phyloP scores from a whole-genome alignment of 2,113 vertebrate species.

The Peromyscus leucopus region DNA sequence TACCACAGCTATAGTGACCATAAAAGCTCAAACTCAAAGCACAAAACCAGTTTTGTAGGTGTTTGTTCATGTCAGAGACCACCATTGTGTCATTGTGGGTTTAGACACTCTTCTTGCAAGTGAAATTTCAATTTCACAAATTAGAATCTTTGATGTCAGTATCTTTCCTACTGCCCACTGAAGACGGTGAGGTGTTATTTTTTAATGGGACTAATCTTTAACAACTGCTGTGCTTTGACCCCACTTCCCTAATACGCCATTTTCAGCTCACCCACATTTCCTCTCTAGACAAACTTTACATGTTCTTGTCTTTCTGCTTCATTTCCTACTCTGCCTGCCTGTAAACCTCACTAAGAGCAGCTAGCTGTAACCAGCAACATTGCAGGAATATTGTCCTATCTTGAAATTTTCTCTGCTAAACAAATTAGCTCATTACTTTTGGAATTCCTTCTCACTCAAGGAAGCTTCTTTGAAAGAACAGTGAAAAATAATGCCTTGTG shows the following conservation, averaged over 20 bases:
- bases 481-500: background rate
- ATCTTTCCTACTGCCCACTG: background rate
- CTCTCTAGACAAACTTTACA: background rate
- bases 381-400: background rate
- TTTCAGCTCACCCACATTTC: background rate
- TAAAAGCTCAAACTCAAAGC: background rate
- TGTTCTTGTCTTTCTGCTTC: background rate
- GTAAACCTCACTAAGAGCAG: background rate
- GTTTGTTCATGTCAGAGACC: too few relatives aligned
- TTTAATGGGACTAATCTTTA: background rate
- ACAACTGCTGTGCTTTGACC: background rate
- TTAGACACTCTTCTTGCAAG: background rate
- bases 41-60: background rate
- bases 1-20: background rate
- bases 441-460: background rate
- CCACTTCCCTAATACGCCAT: background rate
- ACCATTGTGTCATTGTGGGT: background rate
- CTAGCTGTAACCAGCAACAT: too few relatives aligned
- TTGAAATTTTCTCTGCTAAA: background rate
- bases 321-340: background rate
- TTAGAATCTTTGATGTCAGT: background rate
- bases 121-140: background rate
- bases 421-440: background rate
- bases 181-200: background rate
- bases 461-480: background rate